These are phyloP conservation scores for Latrodectus hesperus DNA, from an alignment of 2,888 invertebrate species.

Conservation along the genomic window DNA sequence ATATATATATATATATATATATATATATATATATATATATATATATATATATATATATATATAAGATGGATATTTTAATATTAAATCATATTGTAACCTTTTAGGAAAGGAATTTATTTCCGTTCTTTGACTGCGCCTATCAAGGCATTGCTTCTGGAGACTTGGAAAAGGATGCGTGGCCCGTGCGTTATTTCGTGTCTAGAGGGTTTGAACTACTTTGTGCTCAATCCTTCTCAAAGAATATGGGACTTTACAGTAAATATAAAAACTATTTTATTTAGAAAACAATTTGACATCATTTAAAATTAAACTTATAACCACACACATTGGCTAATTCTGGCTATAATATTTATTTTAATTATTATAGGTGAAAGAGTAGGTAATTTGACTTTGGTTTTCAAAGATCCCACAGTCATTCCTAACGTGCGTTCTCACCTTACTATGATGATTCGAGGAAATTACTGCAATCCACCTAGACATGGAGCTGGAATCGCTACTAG, in stretches of 20 bases:
- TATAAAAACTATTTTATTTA: slow-evolving; percentile 63
- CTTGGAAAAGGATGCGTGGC: slow-evolving; percentile 92
- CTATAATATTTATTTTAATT: slow-evolving; percentile 69
- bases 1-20: slow-evolving; percentile 1
- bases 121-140: slow-evolving; percentile 95
- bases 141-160: slow-evolving; percentile 99
- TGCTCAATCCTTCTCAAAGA: slow-evolving; percentile 98
- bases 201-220: slow-evolving; percentile 93
- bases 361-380: slow-evolving; percentile 92
- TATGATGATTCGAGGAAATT: slow-evolving; percentile 89
- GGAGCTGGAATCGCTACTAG: slow-evolving; percentile 92
- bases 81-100: not conserved
- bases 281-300: not conserved
- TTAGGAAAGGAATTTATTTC: slow-evolving; percentile 86
- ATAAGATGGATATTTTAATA: not conserved
- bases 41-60: slow-evolving; percentile 1
- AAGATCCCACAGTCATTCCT: slow-evolving; percentile 79
- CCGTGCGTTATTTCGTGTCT: slow-evolving; percentile 90
- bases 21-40: slow-evolving; percentile 1
- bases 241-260: slow-evolving; percentile 98
- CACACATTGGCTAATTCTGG: not conserved
- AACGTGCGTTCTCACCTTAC: slow-evolving; percentile 91
- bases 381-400: slow-evolving; percentile 88
- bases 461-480: slow-evolving; percentile 97
- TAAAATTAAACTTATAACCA: not conserved